Conservation (phyloP, 2,888 invertebrate genomes). For the Nomada fabriciana region DNA sequence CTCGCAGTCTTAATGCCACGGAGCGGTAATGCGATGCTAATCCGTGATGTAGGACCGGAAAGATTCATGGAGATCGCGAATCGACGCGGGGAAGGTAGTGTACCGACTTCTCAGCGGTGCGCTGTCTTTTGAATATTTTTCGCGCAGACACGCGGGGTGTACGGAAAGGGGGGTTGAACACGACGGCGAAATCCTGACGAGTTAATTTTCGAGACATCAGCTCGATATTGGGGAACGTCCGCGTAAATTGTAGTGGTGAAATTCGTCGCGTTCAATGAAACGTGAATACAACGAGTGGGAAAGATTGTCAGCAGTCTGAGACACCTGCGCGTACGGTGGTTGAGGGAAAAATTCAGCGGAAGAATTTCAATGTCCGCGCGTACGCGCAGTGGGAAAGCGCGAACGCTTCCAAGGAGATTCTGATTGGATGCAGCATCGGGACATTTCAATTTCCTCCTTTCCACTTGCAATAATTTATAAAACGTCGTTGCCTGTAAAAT, state of each 20-base stretch:
- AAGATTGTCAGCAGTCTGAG: too few species aligned
- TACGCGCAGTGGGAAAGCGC: too few species aligned
- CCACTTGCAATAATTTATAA: constrained; percentile 39
- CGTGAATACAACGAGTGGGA: too few species aligned
- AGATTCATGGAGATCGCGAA: constrained; percentile 46
- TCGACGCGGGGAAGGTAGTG: neutral
- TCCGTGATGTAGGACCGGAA: constrained; percentile 69
- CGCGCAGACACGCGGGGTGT: neutral
- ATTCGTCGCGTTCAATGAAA: too few species aligned
- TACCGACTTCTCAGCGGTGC: neutral
- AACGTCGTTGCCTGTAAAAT: constrained; percentile 18
- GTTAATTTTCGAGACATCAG: constrained; percentile 20
- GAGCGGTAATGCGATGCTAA: constrained; percentile 82
- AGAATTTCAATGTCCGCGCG: neutral
- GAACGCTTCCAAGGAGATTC: neutral
- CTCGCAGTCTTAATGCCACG: constrained; percentile 33
- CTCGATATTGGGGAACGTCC: neutral
- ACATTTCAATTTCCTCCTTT: constrained; percentile 41
- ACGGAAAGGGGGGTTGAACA: neutral
- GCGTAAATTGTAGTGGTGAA: too few species aligned
- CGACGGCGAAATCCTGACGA: constrained; percentile 4
- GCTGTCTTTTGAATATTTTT: constrained; percentile 13
- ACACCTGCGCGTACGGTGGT: too few species aligned
- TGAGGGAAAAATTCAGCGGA: neutral
- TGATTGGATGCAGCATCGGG: neutral